Evolutionary conservation across 2,113 vertebrate genomes (phyloP).

Genomic region (Mirounga angustirostris): DNA sequence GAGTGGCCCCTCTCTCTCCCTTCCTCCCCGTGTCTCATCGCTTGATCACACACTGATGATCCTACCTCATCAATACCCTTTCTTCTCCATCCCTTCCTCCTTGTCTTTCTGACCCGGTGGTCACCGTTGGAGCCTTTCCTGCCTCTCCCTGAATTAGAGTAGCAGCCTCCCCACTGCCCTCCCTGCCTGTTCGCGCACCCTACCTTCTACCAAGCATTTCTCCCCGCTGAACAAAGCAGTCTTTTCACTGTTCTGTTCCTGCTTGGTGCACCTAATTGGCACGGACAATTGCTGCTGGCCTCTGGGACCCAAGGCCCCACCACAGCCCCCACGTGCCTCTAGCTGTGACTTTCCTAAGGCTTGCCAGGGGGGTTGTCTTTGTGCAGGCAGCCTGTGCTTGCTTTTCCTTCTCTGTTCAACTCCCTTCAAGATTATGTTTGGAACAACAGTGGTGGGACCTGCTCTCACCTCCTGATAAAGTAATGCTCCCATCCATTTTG

Average conservation of each 20-base stretch:
- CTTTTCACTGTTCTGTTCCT: background rate
- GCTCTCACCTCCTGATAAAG: background rate
- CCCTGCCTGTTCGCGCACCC: background rate
- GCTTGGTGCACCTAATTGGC: background rate
- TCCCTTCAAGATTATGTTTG: background rate
- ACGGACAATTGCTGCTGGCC: background rate
- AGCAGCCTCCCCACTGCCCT: background rate
- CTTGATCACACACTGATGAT: background rate
- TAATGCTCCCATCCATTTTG: background rate
- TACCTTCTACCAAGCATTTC: background rate
- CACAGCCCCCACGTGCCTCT: background rate
- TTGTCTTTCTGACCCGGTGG: background rate
- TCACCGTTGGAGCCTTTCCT: background rate
- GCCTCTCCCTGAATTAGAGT: background rate
- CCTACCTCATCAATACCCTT: background rate
- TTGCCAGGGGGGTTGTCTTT: background rate
- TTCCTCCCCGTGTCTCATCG: background rate
- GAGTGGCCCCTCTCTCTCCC: background rate
- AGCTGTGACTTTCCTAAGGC: background rate
- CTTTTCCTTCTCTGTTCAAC: background rate
- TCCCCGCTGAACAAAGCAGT: background rate
- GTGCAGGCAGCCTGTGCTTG: background rate
- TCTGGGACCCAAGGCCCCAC: background rate
- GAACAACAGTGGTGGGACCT: background rate
- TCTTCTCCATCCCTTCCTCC: too few relatives aligned